phyloP scores from a whole-genome alignment of 2,888 invertebrate species.

The Scrobipalpa atriplicella region DNA sequence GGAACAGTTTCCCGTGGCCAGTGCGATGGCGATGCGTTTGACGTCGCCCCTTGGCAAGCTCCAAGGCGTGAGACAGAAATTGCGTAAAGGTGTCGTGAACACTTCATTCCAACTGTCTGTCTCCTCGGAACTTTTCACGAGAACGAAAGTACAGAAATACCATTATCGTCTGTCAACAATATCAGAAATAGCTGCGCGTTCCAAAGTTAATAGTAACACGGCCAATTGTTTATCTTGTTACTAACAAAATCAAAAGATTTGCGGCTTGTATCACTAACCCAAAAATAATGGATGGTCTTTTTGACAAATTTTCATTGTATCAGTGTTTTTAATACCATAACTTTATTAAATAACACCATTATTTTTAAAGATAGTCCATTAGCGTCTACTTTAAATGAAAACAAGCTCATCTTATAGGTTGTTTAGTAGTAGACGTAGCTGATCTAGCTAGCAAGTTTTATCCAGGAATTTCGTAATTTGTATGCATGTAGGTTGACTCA shows the following conservation, averaged over 20 bases:
- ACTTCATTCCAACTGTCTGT: conserved; percentile 66
- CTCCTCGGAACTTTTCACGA: conserved; percentile 63
- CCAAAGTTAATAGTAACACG: conserved; percentile 45
- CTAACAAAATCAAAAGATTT: conserved; percentile 17
- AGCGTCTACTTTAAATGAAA: conserved; percentile 22
- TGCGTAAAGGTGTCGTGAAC: conserved; percentile 78
- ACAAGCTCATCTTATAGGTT: neutral
- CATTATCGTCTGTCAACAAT: conserved; percentile 69
- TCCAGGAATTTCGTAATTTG: neutral
- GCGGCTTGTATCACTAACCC: neutral
- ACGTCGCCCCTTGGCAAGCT: conserved; percentile 74
- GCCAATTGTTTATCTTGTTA: conserved; percentile 29
- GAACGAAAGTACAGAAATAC: conserved; percentile 72
- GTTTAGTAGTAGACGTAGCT: neutral
- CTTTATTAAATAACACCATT: conserved; percentile 23
- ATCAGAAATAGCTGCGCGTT: conserved; percentile 54
- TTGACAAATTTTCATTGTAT: conserved; percentile 10
- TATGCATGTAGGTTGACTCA: neutral
- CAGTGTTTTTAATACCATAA: conserved; percentile 1
- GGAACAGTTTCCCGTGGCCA: conserved; percentile 60
- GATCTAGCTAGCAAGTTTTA: neutral
- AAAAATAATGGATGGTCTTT: neutral
- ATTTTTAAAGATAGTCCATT: conserved; percentile 26
- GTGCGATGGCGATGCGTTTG: conserved; percentile 57
- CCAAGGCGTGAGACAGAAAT: conserved; percentile 72